Evolutionary conservation across 2,113 vertebrate genomes (phyloP), one percentile per base, ranked within the genome.

Genomic region (Phaethon lepturus): DNA sequence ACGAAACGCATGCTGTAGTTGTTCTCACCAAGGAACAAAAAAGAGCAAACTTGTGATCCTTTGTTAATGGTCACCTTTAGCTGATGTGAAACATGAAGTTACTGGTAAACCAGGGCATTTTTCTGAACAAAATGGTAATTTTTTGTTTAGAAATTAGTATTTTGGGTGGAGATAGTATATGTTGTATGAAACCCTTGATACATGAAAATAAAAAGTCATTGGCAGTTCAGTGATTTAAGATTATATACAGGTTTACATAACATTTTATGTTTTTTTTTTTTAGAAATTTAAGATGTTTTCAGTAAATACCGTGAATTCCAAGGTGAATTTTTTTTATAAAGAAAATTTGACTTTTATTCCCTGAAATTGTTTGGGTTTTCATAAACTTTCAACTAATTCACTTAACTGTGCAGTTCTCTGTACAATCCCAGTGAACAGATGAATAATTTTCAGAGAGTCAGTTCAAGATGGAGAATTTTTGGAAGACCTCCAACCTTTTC

Each of bases 171-270:
- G 84, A 33, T 13, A 28, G 44, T 60, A 9, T 16, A 2, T 42
- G 42, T 58, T 76, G 9, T 5, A 17, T 68, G 75, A 79, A 96
- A 38, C 62, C 77, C 80, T 89, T 93, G 24, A 24, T 55, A 58
- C 0, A 1, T 74, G 62, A 47, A 80, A 87, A 44, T 45, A 49
- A 67, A 40, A 60, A 74, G 38, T 60, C 24, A n/a, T 69, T 62
- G 66, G 50, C 75, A 82, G 0, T 69, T 86, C 80, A 88, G 76
- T 80, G 85, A 92, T 42, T 90, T 88, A 64, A 68, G 73, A 49
- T 75, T 64, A 45, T 74, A 49, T 24, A 68, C 55, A 89, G 58
- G 90, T 97, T 97, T 95, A 95, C 90, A 56, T 85, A 64, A 29
- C 42, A 24, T 20, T 87, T 94, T 44, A 9, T 35, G 67, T 24